A percentile compares a stretch with the other conserved stretches of the same genome.
These are phyloP conservation scores for Naso thynnoides DNA, from an alignment of 2,797 vertebrate genomes.

Conservation along the genomic window DNA sequence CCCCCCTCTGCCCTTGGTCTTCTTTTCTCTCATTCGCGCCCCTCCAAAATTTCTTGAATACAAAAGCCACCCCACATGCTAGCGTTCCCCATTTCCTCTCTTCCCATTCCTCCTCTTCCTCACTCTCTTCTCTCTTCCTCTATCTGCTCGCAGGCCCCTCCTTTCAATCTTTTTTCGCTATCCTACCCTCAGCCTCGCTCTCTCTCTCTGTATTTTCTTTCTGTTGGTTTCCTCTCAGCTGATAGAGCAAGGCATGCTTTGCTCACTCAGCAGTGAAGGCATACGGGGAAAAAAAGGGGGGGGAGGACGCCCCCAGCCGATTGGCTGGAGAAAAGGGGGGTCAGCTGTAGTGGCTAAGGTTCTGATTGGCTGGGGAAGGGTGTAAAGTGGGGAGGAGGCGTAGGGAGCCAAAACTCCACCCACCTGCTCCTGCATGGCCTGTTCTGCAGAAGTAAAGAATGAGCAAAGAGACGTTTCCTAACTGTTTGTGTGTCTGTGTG, in stretches of 20 bases:
- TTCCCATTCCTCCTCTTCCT: constrained; percentile 50
- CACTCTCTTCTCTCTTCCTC: constrained; percentile 44
- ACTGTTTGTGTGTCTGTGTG: constrained; percentile 7
- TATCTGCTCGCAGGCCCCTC: constrained; percentile 49
- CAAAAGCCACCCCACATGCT: constrained; percentile 71
- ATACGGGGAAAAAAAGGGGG: constrained; percentile 54
- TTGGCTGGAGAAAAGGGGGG: constrained; percentile 75
- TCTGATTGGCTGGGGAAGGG: constrained; percentile 70
- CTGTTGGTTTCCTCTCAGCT: constrained; percentile 85
- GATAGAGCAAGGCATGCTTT: constrained; percentile 82
- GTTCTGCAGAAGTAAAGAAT: constrained; percentile 64
- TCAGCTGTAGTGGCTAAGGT: constrained; percentile 55
- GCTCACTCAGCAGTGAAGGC: constrained; percentile 86
- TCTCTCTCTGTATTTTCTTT: constrained; percentile 65
- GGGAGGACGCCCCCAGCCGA: constrained; percentile 35
- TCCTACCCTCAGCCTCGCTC: constrained; percentile 35
- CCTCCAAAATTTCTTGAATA: constrained; percentile 69
- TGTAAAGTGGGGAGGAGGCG: constrained; percentile 14
- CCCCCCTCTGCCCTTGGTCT: constrained; percentile 44
- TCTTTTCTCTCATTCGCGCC: constrained; percentile 61
- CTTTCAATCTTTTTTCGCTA: constrained; percentile 42
- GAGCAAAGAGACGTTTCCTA: constrained; percentile 42
- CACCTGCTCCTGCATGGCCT: constrained; percentile 76
- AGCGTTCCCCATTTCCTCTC: constrained; percentile 50
- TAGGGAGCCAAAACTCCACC: constrained; percentile 53